Evolutionary conservation across 2,888 invertebrate species (phyloP).

Genomic region (Zelleria hepariella): DNA sequence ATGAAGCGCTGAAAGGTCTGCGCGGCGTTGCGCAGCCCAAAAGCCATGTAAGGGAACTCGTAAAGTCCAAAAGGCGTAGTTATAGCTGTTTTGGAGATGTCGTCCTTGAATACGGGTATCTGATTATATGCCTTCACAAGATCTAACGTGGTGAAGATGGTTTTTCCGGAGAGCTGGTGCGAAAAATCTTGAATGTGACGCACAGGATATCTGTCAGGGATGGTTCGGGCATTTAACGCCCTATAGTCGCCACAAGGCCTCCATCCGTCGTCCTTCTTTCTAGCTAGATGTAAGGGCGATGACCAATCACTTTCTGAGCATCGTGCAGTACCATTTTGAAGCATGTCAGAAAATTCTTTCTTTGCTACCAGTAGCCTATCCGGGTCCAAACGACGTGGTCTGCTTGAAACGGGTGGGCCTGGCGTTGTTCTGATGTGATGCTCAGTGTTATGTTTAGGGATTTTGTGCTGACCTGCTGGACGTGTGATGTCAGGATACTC

Average conservation of each 20-base stretch:
- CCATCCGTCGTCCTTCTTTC: no score
- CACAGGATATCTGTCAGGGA: constrained; percentile 21
- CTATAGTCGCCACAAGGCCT: constrained; percentile 35
- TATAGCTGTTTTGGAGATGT: constrained; percentile 27
- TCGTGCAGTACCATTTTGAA: constrained; percentile 15
- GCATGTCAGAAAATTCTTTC: constrained; percentile 19
- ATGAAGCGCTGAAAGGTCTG: constrained; percentile 37
- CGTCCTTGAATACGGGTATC: constrained; percentile 26
- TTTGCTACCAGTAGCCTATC: constrained; percentile 16
- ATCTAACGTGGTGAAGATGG: constrained; percentile 23
- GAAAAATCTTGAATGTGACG: constrained; percentile 25
- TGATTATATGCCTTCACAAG: constrained; percentile 29
- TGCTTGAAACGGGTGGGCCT: constrained; percentile 10
- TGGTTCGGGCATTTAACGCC: constrained; percentile 10
- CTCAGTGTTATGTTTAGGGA: no score
- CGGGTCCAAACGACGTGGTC: constrained; percentile 20
- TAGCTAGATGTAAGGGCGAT: constrained; percentile 22
- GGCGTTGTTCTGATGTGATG: no score
- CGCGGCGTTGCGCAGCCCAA: constrained; percentile 35
- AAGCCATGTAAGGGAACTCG: constrained; percentile 17
- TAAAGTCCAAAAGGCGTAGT: constrained; percentile 21
- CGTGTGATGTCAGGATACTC: no score
- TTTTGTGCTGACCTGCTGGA: no score
- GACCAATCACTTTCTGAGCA: constrained; percentile 24
- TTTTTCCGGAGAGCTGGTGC: constrained; percentile 15